Evolutionary conservation across 2,113 vertebrate genomes (phyloP).

Genomic region (Ivindomyrus marchei): DNA sequence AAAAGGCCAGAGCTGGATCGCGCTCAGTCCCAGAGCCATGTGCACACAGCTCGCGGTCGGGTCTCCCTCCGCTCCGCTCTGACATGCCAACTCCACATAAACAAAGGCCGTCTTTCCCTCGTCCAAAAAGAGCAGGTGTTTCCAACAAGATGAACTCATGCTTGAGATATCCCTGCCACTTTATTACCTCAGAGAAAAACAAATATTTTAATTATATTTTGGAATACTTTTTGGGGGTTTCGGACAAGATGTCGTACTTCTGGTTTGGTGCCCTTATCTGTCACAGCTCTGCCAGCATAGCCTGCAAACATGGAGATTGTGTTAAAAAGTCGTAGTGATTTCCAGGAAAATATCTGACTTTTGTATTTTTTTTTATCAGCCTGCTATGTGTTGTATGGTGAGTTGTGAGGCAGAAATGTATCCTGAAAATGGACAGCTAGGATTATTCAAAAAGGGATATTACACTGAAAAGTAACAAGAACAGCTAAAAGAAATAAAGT

Average conservation of each 20-base stretch:
- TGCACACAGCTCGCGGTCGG: conserved; percentile 43
- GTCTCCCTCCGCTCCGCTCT: conserved; percentile 38
- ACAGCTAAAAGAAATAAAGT: neutral
- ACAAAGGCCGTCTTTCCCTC: conserved; percentile 1
- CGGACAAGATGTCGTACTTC: neutral
- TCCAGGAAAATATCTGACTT: neutral
- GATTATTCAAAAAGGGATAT: neutral
- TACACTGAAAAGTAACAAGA: neutral
- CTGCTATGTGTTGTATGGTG: neutral
- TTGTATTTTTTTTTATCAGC: neutral
- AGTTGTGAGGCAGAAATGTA: neutral
- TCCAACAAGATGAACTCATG: conserved; percentile 4
- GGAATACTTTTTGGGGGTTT: neutral
- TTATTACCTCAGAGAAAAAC: conserved; percentile 13
- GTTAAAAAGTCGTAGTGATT: neutral
- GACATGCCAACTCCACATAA: conserved; percentile 30
- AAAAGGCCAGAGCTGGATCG: conserved; percentile 76
- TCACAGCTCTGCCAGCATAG: neutral
- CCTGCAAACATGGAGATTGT: neutral
- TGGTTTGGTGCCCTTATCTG: neutral
- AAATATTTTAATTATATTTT: conserved; percentile 1
- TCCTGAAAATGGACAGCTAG: neutral
- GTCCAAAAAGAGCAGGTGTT: conserved; percentile 28
- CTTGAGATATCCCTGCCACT: neutral
- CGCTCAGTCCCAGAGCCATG: conserved; percentile 58